Evolutionary conservation across 2,113 vertebrate genomes (phyloP), one percentile per base, ranked within the genome.

Genomic region (Brachypodius melanocephalos): DNA sequence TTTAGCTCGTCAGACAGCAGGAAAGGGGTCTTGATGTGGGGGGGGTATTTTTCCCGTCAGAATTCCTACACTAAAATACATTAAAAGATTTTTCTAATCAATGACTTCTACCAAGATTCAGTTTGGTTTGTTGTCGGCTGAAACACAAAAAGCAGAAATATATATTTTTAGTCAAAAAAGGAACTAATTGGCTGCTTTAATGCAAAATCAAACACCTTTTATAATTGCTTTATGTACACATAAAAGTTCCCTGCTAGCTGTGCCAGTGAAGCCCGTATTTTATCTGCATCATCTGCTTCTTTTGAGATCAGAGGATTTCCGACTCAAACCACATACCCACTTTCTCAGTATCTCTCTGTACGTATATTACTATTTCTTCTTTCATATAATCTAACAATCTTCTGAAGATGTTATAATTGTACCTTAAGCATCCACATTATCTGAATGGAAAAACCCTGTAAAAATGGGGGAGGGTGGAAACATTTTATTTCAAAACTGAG

Each of bases 221-320:
- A 97, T 96, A 95, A 97, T 97, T 94, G 96, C 93, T 97, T 97
- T 95, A 96, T 91, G 93, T 93, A 95, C 71, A 84, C 95, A 96
- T 96, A 88, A 96, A 97, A 97, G 95, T 96, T 94, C 81, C 84
- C 89, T 85, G 74, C 94, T 94, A 88, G 95, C 93, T 95, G 89
- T 96, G 93, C 93, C 90, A 97, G 85, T 85, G 86, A 97, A 92
- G 95, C 67, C 90, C 91, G 86, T 71, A 57, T 92, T 97, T 97
- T 97, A 96, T 97, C 96, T 95, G 94, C 88, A 95, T 97, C 95
- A 97, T 97, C 96, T 96, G 95, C 95, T 96, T 88, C 97, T 94
- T 97, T 93, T 91, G 91, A 96, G 96, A 97, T 97, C 95, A 96
- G 93, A 97, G 78, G 72, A 74, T 95, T 97, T 93, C 89, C 89